These are phyloP conservation scores for Macroteleia sp. DNA, from an alignment of 2,888 invertebrate species.

Conservation along the genomic window DNA sequence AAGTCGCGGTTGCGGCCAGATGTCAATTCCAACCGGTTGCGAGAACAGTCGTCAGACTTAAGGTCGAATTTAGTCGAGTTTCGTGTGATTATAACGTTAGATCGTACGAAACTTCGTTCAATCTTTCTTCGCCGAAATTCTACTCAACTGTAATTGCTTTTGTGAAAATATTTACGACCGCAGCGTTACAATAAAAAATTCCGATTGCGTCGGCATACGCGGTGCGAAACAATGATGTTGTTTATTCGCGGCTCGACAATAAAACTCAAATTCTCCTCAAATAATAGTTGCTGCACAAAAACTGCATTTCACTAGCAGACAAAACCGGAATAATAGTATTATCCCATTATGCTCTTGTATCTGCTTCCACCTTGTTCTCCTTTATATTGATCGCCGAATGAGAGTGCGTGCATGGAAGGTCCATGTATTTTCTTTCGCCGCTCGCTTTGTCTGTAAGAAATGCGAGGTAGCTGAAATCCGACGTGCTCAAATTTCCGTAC, in stretches of 20 bases:
- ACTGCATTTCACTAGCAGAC: slow-evolving; percentile 19
- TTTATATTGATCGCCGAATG: slow-evolving; percentile 42
- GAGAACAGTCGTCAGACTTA: too few species aligned
- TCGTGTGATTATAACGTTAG: slow-evolving; percentile 12
- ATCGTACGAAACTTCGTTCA: background rate
- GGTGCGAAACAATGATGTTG: slow-evolving; percentile 4
- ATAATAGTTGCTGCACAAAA: slow-evolving; percentile 22
- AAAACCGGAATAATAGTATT: slow-evolving; percentile 27
- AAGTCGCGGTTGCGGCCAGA: too few species aligned
- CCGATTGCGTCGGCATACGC: background rate
- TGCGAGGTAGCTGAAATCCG: slow-evolving; percentile 16
- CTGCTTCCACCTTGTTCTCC: slow-evolving; percentile 34
- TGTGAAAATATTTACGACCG: slow-evolving; percentile 14
- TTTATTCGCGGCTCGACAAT: background rate
- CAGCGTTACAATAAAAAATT: background rate
- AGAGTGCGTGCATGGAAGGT: slow-evolving; percentile 23
- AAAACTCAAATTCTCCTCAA: slow-evolving; percentile 4
- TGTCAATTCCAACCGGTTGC: too few species aligned
- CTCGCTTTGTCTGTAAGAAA: slow-evolving; percentile 41
- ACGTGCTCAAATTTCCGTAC: slow-evolving; percentile 26
- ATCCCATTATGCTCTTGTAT: slow-evolving; percentile 38
- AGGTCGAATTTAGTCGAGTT: background rate
- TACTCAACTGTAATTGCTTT: slow-evolving; percentile 2
- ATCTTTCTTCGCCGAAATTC: slow-evolving; percentile 1
- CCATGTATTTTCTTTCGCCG: slow-evolving; percentile 32